Conservation (phyloP, 2,113 vertebrate genomes). For the Riparia riparia region DNA sequence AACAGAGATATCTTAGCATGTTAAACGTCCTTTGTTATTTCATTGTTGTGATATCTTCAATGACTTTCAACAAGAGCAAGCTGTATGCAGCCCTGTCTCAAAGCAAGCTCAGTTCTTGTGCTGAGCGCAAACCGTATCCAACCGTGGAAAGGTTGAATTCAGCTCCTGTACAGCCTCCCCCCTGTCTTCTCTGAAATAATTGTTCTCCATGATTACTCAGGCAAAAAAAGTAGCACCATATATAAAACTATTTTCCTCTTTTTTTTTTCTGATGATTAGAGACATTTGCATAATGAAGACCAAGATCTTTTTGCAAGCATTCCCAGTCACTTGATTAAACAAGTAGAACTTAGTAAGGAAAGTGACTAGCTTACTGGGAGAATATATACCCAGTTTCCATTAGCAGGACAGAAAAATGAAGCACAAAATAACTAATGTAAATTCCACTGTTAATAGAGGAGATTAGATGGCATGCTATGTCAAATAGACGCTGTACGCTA, state of each 20-base stretch:
- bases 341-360: neutral
- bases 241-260: neutral
- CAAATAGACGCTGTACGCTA: neutral
- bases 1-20: neutral
- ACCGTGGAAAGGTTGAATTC: neutral
- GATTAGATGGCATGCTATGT: neutral
- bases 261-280: neutral
- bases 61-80: neutral
- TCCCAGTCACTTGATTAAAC: neutral
- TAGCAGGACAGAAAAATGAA: neutral
- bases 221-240: neutral
- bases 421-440: neutral
- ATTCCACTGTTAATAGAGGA: neutral
- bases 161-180: neutral
- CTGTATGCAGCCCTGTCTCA: neutral
- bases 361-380: neutral
- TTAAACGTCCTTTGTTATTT: neutral
- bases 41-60: neutral
- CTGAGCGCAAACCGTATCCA: neutral
- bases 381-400: neutral
- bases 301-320: neutral
- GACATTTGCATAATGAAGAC: neutral
- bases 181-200: neutral
- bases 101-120: neutral
- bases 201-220: neutral